Evolutionary conservation across 2,797 vertebrate genomes (phyloP).

Genomic region (Valencia hispanica): DNA sequence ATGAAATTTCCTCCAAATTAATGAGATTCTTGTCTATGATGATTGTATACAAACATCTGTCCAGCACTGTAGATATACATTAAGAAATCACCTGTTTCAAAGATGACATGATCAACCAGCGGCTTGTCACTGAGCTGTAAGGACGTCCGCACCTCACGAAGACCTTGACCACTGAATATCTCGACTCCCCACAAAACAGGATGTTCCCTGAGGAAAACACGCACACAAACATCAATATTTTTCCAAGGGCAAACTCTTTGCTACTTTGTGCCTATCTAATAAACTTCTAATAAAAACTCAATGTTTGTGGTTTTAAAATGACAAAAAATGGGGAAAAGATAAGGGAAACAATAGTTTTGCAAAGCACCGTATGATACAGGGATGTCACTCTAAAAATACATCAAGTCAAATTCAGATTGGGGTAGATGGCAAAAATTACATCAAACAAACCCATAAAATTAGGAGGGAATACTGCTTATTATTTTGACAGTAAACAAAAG

Average conservation of each 20-base stretch:
- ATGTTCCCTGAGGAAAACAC: conserved; percentile 78
- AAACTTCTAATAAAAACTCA: neutral
- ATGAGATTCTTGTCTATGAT: neutral
- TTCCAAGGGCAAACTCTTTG: neutral
- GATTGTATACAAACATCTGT: neutral
- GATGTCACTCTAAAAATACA: neutral
- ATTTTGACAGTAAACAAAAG: neutral
- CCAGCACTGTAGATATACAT: neutral
- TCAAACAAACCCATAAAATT: neutral
- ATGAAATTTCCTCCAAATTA: neutral
- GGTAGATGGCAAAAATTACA: neutral
- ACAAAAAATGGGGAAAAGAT: neutral
- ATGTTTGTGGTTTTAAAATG: neutral
- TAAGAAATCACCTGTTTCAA: conserved; percentile 70
- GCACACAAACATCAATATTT: neutral
- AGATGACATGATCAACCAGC: conserved; percentile 83
- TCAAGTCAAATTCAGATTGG: neutral
- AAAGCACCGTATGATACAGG: neutral
- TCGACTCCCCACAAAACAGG: conserved; percentile 89
- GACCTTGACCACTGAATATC: conserved; percentile 85
- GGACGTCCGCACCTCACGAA: conserved; percentile 85
- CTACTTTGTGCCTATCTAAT: neutral
- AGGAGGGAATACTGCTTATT: neutral
- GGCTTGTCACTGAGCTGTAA: conserved; percentile 86
- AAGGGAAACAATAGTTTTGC: neutral